A percentile compares a stretch with the other conserved stretches of the same genome.
These are phyloP conservation scores for Rhincodon typus DNA, from an alignment of 2,797 vertebrate species.

Conservation along the genomic window DNA sequence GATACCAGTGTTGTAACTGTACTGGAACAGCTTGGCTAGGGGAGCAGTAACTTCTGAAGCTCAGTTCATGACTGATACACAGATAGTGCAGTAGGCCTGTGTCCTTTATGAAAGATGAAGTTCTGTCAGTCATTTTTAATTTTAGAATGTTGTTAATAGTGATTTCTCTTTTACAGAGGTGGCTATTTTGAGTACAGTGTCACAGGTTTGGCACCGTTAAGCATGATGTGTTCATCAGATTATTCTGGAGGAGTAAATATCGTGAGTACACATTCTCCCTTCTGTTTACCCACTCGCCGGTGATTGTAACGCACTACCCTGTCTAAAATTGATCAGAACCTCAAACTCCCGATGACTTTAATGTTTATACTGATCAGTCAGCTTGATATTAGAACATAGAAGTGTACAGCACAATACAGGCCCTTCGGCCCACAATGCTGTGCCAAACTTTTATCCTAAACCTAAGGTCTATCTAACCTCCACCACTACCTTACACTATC, in stretches of 20 bases:
- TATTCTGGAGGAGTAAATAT: neutral
- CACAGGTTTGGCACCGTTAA: neutral
- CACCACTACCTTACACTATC: no score
- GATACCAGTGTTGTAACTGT: neutral
- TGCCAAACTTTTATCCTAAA: no score
- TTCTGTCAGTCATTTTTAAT: neutral
- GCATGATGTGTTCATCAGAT: neutral
- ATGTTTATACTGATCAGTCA: no score
- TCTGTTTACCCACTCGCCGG: neutral
- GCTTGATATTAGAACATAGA: no score
- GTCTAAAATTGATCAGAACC: neutral
- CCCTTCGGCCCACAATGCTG: no score
- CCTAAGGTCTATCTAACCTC: no score
- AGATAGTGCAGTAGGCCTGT: neutral
- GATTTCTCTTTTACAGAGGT: neutral
- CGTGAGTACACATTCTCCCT: neutral
- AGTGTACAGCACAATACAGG: no score
- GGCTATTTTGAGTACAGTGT: neutral
- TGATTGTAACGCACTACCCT: neutral
- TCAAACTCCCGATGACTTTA: neutral
- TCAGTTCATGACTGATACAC: no score
- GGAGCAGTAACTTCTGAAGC: neutral
- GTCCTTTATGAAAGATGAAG: neutral
- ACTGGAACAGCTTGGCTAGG: neutral
- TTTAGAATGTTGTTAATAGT: neutral